Percentiles rank a stretch among this genome's conserved stretches.
These are phyloP conservation scores for Galeopterus variegatus DNA, from an alignment of 2,113 vertebrate genomes.

Conservation along the genomic window DNA sequence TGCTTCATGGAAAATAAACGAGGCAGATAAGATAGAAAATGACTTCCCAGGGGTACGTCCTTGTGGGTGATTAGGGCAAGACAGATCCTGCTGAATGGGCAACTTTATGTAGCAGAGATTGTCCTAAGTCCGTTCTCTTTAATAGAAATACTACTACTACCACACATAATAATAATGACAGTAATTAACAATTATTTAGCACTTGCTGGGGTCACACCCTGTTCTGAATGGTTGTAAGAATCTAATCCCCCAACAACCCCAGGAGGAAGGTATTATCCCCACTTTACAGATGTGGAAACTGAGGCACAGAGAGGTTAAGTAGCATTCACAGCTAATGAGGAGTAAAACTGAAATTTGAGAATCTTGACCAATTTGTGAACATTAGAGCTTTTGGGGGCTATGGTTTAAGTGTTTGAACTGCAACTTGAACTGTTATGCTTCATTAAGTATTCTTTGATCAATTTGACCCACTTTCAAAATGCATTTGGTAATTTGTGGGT, in stretches of 20 bases:
- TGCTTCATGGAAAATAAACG: background rate
- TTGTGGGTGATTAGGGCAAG: background rate
- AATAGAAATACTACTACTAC: background rate
- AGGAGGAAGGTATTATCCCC: background rate
- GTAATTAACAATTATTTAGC: background rate
- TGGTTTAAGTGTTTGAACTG: background rate
- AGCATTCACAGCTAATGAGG: background rate
- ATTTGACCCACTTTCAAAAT: constrained; percentile 69
- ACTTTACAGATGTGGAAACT: background rate
- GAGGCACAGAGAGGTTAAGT: background rate
- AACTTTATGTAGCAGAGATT: background rate
- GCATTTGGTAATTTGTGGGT: constrained; percentile 29
- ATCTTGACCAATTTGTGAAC: background rate
- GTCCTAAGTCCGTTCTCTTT: background rate
- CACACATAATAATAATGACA: accelerated
- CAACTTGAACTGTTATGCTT: background rate
- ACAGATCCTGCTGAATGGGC: background rate
- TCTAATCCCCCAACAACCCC: background rate
- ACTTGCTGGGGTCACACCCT: background rate
- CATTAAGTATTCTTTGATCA: constrained; percentile 21
- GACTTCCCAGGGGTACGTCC: no score
- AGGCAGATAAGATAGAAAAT: no score
- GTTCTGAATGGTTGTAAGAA: background rate
- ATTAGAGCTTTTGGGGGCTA: background rate
- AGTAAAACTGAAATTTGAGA: background rate